phyloP scores from a whole-genome alignment of 2,113 vertebrate genomes.

The Scartelaos histophorus region DNA sequence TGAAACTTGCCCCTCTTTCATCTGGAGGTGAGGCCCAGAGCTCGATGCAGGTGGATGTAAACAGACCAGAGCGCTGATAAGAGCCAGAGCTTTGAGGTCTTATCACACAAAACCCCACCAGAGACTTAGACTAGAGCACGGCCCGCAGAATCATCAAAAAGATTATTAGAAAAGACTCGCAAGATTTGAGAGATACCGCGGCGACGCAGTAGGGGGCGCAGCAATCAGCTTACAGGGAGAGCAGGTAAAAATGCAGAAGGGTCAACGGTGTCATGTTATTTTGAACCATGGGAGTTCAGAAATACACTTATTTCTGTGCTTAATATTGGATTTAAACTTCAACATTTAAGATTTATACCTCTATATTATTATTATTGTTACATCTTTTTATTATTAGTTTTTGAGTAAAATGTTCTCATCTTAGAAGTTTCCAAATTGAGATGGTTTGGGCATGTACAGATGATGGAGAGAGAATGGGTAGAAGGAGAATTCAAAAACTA shows the following conservation, averaged over 20 bases:
- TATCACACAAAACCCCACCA: slow-evolving; percentile 65
- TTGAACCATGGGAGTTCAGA: too few species aligned
- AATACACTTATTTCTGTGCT: too few species aligned
- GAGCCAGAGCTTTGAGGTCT: slow-evolving; percentile 69
- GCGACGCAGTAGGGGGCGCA: slow-evolving; percentile 7
- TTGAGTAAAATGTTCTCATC: background rate
- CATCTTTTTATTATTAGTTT: background rate
- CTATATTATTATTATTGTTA: too few species aligned
- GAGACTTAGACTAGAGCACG: slow-evolving; percentile 45
- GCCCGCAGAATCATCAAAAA: slow-evolving; percentile 68
- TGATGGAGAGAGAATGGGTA: background rate
- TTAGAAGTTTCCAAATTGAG: background rate
- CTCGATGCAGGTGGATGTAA: slow-evolving; percentile 73
- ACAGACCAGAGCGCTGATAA: slow-evolving; percentile 65
- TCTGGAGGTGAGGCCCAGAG: slow-evolving; percentile 44
- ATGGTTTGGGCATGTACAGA: slow-evolving; percentile 7
- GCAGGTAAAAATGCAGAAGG: background rate
- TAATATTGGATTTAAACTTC: too few species aligned
- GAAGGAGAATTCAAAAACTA: background rate
- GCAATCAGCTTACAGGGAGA: background rate
- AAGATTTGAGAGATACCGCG: slow-evolving; percentile 50
- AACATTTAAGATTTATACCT: too few species aligned
- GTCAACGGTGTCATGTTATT: background rate
- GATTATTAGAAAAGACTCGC: slow-evolving; percentile 64
- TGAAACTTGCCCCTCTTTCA: slow-evolving; percentile 73